phyloP scores from a whole-genome alignment of 1,140 invertebrate species.

The Eriosoma lanigerum region DNA sequence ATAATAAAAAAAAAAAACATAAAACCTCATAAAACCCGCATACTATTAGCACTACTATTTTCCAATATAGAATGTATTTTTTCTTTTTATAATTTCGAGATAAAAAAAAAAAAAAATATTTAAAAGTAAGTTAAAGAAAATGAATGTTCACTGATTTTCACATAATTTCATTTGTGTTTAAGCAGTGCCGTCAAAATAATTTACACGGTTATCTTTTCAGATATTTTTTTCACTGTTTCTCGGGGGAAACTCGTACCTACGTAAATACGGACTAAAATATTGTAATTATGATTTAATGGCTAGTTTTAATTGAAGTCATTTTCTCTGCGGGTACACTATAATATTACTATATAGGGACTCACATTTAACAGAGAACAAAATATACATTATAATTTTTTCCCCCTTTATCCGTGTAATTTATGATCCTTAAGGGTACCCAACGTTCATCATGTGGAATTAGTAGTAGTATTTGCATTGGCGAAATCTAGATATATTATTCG shows the following conservation, averaged over 20 bases:
- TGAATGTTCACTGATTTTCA: slow-evolving; percentile 5
- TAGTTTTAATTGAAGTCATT: slow-evolving; percentile 50
- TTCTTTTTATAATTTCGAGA: no score
- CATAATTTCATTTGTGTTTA: neutral
- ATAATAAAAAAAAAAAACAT: no score
- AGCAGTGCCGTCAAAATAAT: slow-evolving; percentile 36
- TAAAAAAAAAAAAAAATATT: neutral
- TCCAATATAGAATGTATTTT: no score
- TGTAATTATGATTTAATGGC: slow-evolving; percentile 44
- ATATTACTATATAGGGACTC: neutral
- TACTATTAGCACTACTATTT: no score
- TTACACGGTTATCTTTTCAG: neutral
- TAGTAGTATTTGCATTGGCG: slow-evolving; percentile 15
- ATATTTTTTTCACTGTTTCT: slow-evolving; percentile 13
- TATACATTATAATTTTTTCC: slow-evolving; percentile 5
- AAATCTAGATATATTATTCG: slow-evolving; percentile 31
- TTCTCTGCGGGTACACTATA: slow-evolving; percentile 13
- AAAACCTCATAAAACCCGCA: no score
- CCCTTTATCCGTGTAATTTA: slow-evolving; percentile 24
- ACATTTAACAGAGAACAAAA: slow-evolving; percentile 35
- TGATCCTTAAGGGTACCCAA: slow-evolving; percentile 30
- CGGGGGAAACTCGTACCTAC: neutral
- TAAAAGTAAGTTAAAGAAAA: neutral
- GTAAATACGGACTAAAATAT: slow-evolving; percentile 16
- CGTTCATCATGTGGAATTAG: slow-evolving; percentile 45